Conservation (phyloP, 1,140 invertebrate species). For the Metaphire vulgaris region DNA sequence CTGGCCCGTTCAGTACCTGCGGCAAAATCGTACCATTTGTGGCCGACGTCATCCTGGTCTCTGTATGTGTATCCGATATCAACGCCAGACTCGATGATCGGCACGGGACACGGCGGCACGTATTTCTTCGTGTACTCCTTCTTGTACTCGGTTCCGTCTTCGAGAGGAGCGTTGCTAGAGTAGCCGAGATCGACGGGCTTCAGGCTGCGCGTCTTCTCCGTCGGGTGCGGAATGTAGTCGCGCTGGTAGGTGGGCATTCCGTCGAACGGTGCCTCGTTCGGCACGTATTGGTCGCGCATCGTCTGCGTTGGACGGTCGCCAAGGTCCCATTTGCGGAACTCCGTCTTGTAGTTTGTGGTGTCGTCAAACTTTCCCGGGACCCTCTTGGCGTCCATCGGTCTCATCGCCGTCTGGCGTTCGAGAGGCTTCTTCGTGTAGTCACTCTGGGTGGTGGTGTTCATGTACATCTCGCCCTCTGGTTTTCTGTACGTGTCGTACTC, state of each 20-base stretch:
- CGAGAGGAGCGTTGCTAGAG: conserved; percentile 41
- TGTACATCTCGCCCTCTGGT: conserved; percentile 41
- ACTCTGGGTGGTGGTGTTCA: conserved; percentile 38
- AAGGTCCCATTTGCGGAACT: no score
- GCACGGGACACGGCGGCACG: conserved; percentile 42
- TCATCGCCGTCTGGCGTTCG: conserved; percentile 32
- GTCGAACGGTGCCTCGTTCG: conserved; percentile 49
- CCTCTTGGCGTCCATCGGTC: conserved; percentile 32
- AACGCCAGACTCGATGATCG: conserved; percentile 36
- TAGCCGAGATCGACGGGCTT: conserved; percentile 40
- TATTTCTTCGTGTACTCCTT: conserved; percentile 47
- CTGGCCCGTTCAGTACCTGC: no score
- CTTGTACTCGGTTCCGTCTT: conserved; percentile 48
- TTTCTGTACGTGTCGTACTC: conserved; percentile 32
- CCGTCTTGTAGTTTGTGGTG: conserved; percentile 47
- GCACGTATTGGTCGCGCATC: conserved; percentile 42
- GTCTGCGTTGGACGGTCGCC: no score
- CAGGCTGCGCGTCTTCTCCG: conserved; percentile 34
- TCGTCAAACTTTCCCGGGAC: conserved; percentile 43
- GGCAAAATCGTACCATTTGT: conserved; percentile 41
- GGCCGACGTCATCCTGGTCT: conserved; percentile 37
- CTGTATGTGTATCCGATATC: conserved; percentile 33
- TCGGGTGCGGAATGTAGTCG: conserved; percentile 42
- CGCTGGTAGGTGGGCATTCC: conserved; percentile 46
- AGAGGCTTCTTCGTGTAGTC: conserved; percentile 37